Conservation (phyloP, 2,888 invertebrate genomes). For the Pogonocherus hispidulus region DNA sequence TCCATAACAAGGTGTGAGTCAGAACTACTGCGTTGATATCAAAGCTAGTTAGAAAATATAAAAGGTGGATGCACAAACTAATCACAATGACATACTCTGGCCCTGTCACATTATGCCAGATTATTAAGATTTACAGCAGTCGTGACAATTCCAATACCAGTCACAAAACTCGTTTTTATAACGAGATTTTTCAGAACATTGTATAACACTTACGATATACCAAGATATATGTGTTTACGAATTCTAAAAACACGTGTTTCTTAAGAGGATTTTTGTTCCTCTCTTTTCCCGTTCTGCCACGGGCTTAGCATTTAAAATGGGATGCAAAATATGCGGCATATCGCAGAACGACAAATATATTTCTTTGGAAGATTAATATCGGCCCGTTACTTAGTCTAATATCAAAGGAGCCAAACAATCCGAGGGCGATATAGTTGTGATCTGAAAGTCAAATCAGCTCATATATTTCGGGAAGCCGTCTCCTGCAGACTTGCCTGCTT, state of each 20-base stretch:
- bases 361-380: conserved; percentile 57
- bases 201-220: neutral
- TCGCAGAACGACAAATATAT: conserved; percentile 45
- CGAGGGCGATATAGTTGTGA: conserved; percentile 56
- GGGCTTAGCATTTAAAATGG: conserved; percentile 20
- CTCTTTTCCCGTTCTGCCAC: neutral
- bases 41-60: too few species aligned
- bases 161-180: too few species aligned
- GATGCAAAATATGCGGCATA: conserved; percentile 28
- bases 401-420: conserved; percentile 57
- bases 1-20: too few species aligned
- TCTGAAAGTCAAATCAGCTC: conserved; percentile 60
- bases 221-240: conserved; percentile 2
- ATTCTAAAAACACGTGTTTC: conserved; percentile 2
- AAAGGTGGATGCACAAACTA: too few species aligned
- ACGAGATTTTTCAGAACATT: too few species aligned
- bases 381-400: conserved; percentile 57
- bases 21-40: too few species aligned
- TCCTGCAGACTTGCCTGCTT: conserved; percentile 53
- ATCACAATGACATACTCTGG: too few species aligned
- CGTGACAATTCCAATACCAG: too few species aligned
- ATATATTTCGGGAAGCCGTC: conserved; percentile 54
- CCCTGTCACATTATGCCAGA: too few species aligned
- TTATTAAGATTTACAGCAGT: too few species aligned
- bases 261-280: conserved; percentile 3